phyloP scores from a whole-genome alignment of 2,888 invertebrate species.

The Cryptophagus acutangulus region DNA sequence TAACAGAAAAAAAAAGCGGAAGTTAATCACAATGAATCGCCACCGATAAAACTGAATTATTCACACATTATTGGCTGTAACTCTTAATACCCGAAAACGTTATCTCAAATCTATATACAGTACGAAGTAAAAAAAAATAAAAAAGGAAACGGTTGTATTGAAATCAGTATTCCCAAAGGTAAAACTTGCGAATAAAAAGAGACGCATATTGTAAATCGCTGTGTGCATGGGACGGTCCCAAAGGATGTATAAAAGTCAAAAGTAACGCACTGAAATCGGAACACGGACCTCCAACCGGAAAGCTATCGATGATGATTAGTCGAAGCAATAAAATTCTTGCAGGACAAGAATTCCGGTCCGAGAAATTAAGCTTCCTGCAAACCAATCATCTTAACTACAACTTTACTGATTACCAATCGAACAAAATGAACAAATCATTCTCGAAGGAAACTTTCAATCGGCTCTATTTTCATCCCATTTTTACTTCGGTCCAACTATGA shows the following conservation, averaged over 20 bases:
- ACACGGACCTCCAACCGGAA: conserved; percentile 23
- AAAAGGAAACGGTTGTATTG: conserved; percentile 34
- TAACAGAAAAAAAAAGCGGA: conserved; percentile 48
- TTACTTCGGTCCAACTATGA: too few relatives aligned
- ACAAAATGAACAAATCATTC: too few relatives aligned
- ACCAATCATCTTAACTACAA: conserved; percentile 8
- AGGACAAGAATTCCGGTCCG: conserved; percentile 15
- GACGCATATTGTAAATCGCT: conserved; percentile 41
- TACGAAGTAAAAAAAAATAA: conserved; percentile 23
- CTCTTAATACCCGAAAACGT: too few relatives aligned
- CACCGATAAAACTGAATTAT: too few relatives aligned
- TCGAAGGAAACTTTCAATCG: too few relatives aligned
- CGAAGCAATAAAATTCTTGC: conserved; percentile 30
- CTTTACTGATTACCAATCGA: conserved; percentile 6
- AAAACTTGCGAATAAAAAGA: conserved; percentile 40
- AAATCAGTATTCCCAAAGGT: conserved; percentile 44
- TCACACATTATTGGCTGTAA: too few relatives aligned
- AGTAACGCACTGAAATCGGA: conserved; percentile 40
- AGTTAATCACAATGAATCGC: too few relatives aligned
- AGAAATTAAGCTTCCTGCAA: conserved; percentile 28
- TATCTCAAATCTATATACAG: conserved; percentile 17
- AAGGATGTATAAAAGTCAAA: conserved; percentile 49
- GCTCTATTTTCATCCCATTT: too few relatives aligned
- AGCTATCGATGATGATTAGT: conserved; percentile 27
- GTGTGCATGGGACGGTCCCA: conserved; percentile 46